phyloP scores from a whole-genome alignment of 1,140 invertebrate species.

The Drosophila willistoni region DNA sequence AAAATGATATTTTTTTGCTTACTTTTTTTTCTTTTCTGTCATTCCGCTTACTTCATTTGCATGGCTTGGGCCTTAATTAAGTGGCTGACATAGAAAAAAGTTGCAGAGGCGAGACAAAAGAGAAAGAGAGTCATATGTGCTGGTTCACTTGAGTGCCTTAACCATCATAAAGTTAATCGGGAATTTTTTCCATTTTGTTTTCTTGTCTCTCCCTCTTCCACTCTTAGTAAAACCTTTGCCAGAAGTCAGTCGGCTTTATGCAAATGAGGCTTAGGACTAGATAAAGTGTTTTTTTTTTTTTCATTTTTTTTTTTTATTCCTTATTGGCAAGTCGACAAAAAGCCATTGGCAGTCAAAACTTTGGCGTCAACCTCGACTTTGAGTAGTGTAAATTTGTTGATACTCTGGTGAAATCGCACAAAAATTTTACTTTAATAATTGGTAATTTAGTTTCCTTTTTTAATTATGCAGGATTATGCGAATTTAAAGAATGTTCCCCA shows the following conservation, averaged over 20 bases:
- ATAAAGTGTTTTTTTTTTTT: conserved; percentile 62
- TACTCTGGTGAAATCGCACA: not conserved
- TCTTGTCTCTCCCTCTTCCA: not conserved
- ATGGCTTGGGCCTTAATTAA: conserved; percentile 72
- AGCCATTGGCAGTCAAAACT: conserved; percentile 53
- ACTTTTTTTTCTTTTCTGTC: conserved; percentile 18
- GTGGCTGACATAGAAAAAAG: conserved; percentile 44
- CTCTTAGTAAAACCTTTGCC: conserved; percentile 30
- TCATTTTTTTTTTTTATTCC: conserved; percentile 25
- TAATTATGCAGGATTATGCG: not conserved
- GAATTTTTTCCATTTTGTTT: conserved; percentile 52
- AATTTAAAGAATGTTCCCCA: too few species aligned
- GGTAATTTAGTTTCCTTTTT: not conserved
- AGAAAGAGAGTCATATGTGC: conserved; percentile 57
- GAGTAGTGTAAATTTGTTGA: conserved; percentile 3
- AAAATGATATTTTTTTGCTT: conserved; percentile 60
- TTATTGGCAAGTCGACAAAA: conserved; percentile 71
- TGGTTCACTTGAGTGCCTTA: conserved; percentile 55
- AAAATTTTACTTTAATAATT: not conserved
- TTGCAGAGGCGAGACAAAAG: not conserved
- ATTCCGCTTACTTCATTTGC: conserved; percentile 65
- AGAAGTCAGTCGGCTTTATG: conserved; percentile 74
- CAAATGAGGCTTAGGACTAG: conserved; percentile 61
- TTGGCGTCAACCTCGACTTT: conserved; percentile 12
- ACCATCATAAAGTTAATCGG: conserved; percentile 73